Evolutionary conservation across 2,888 invertebrate genomes (phyloP).

Genomic region (Meiosimyza platycephala): DNA sequence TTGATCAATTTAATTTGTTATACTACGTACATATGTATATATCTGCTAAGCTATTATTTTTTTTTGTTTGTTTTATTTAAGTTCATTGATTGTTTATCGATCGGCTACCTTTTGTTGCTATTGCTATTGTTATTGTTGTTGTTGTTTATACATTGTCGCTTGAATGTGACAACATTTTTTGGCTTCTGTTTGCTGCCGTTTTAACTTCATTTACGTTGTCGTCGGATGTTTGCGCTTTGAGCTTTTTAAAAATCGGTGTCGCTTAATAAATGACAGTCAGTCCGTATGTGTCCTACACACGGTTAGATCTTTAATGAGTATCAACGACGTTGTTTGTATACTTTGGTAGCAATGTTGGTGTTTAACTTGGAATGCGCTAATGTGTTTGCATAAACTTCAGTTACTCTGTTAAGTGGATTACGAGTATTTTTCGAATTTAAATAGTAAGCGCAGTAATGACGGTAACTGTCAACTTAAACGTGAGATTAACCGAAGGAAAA

Average conservation of each 20-base stretch:
- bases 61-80: constrained; percentile 4
- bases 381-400: constrained; percentile 33
- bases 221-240: constrained; percentile 29
- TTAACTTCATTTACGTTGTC: not conserved
- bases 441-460: too few species aligned
- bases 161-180: constrained; percentile 20
- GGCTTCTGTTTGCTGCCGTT: constrained; percentile 35
- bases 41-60: not conserved
- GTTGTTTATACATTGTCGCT: constrained; percentile 11
- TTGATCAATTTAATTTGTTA: not conserved
- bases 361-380: constrained; percentile 22
- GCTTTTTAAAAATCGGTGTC: constrained; percentile 25
- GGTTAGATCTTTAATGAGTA: not conserved
- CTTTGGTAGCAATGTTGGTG: not conserved
- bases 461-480: not conserved
- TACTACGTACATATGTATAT: too few species aligned
- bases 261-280: not conserved
- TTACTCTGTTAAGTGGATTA: constrained; percentile 16
- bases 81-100: constrained; percentile 16
- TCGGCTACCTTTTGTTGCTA: constrained; percentile 9
- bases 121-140: constrained; percentile 5
- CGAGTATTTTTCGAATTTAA: too few species aligned
- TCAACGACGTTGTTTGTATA: constrained; percentile 16
- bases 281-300: not conserved
- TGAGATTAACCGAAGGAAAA: not conserved